Evolutionary conservation across 92 coral and sea anemone species (phyloP), one percentile per base, ranked within the genome.

Genomic region (Zoanthus gigantus): DNA sequence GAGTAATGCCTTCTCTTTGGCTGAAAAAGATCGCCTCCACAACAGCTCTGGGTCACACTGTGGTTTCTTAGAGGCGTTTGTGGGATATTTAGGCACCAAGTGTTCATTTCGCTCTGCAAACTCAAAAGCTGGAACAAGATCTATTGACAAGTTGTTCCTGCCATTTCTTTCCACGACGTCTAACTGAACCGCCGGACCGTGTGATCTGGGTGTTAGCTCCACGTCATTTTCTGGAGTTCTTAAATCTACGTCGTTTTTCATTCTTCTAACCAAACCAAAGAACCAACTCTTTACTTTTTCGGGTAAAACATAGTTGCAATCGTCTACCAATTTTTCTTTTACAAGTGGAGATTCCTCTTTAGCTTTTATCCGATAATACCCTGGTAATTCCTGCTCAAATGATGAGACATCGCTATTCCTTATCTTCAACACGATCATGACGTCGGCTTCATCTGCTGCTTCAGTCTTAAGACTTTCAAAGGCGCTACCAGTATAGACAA

Each of bases 401-500:
- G 54, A 80, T 50, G 54, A 60, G 23, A 81, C 84, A 16, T 93
- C 87, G 45, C 82, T 76, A 73, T 91, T 94, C 23, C 34, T 79
- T 30, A 87, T 83, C 42, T 83, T 92, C 78, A 94, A 4, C 56
- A 91, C 85, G 32, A 94, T 89, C 98, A 94, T 94, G 48, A 94
- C 92, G 74, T 94, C 98, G 57, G 92, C 95, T 68, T 94, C 98
- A 52, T 94, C 98, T 23, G 98, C 98, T 17, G 95, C 94, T 42
- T 91, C 98, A 18, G 98, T 94, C 88, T 94, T 94, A 15, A 94
- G 94, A 18, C 69, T 71, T 72, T 94, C 98, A 65, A 93, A 94
- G 71, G 90, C 87, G 74, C 98, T 94, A 4, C 98, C 98, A 31
- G 98, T 94, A 76, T 83, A 94, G 29, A 93, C 94, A 12, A 86